phyloP scores from a whole-genome alignment of 2,113 vertebrate species.

The Channa argus region DNA sequence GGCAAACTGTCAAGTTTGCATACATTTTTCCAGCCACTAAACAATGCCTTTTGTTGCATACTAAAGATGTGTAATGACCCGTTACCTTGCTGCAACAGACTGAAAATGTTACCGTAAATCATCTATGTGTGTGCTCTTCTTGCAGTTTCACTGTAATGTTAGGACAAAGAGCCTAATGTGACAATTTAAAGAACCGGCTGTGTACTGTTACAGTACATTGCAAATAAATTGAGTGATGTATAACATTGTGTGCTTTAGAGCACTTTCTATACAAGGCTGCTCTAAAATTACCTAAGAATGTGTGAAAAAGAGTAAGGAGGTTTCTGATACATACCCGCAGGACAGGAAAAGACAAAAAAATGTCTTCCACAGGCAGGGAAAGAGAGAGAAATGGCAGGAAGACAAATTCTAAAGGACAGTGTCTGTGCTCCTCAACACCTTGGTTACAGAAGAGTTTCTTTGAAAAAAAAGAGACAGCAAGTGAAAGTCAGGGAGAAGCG shows the following conservation, averaged over 20 bases:
- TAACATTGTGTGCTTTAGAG: slow-evolving; percentile 35
- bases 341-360: slow-evolving; percentile 22
- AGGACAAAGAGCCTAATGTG: slow-evolving; percentile 33
- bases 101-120: slow-evolving; percentile 13
- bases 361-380: slow-evolving; percentile 9
- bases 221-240: slow-evolving; percentile 43
- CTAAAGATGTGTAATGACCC: slow-evolving; percentile 53
- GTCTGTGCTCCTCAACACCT: slow-evolving; percentile 14
- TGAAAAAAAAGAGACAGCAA: slow-evolving; percentile 47
- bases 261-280: background rate
- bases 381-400: slow-evolving; percentile 28
- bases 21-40: background rate
- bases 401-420: slow-evolving; percentile 49
- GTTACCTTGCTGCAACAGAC: slow-evolving; percentile 17
- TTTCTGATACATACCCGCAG: slow-evolving; percentile 13
- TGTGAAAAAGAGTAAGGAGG: background rate
- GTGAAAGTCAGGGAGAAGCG: slow-evolving; percentile 23
- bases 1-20: slow-evolving; percentile 1
- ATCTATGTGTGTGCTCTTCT: background rate
- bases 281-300: slow-evolving; percentile 29
- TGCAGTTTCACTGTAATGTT: slow-evolving; percentile 24
- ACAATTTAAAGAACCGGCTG: slow-evolving; percentile 18
- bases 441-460: slow-evolving; percentile 17
- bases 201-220: slow-evolving; percentile 24
- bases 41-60: slow-evolving; percentile 25